These are phyloP conservation scores for Eupithecia subumbrata DNA, from an alignment of 2,888 invertebrate genomes.

Conservation along the genomic window DNA sequence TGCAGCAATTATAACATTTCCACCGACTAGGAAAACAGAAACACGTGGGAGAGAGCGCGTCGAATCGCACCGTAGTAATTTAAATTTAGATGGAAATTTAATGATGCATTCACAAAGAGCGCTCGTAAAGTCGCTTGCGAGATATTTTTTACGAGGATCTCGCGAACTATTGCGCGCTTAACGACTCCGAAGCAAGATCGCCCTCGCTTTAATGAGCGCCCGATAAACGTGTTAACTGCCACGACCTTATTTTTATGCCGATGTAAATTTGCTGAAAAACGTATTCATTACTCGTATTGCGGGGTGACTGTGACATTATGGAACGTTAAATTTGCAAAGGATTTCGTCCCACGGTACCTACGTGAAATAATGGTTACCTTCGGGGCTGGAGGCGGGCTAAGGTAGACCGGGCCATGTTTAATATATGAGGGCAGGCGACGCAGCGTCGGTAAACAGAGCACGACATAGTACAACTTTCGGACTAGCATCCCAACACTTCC, in stretches of 20 bases:
- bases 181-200: conserved; percentile 84
- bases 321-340: conserved; percentile 54
- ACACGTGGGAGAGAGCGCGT: conserved; percentile 79
- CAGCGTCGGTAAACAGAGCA: conserved; percentile 76
- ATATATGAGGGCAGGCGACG: conserved; percentile 83
- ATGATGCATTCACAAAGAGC: conserved; percentile 84
- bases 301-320: conserved; percentile 58
- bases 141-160: conserved; percentile 84
- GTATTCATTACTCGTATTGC: conserved; percentile 78
- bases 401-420: conserved; percentile 78
- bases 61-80: conserved; percentile 80
- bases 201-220: conserved; percentile 84
- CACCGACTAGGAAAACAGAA: conserved; percentile 83
- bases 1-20: conserved; percentile 84
- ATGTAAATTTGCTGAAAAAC: conserved; percentile 82
- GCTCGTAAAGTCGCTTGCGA: conserved; percentile 83
- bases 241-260: conserved; percentile 83
- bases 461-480: conserved; percentile 29
- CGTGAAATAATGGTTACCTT: conserved; percentile 49
- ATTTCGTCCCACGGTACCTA: conserved; percentile 46
- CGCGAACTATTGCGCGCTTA: conserved; percentile 85
- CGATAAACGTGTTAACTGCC: conserved; percentile 84
- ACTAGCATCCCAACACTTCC: conserved; percentile 28
- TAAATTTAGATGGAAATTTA: conserved; percentile 85
- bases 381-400: conserved; percentile 58